Evolutionary conservation across 53 echinoderm and acorn worm genomes (phyloP).

Genomic region (Echinometra lucunter): DNA sequence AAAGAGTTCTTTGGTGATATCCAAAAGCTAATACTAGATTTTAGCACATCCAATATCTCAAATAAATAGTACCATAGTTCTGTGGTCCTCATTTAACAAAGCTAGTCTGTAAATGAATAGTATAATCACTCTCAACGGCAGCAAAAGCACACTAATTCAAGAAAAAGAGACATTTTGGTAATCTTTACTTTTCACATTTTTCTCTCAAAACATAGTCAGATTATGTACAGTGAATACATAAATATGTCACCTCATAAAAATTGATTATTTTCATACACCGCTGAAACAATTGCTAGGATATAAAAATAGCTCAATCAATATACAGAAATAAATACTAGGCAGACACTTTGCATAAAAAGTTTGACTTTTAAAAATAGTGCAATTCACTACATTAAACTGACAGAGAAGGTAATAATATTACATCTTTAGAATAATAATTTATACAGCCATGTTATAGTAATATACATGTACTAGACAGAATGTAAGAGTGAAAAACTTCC

Average conservation of each 20-base stretch:
- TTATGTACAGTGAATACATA: neutral
- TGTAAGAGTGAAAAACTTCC: neutral
- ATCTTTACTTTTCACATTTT: neutral
- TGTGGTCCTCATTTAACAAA: no score
- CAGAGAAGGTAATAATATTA: neutral
- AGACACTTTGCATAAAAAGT: slow-evolving; percentile 12
- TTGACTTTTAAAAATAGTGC: slow-evolving; percentile 26
- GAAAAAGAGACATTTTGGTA: neutral
- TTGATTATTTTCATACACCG: neutral
- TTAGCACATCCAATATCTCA: neutral
- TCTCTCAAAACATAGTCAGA: no score
- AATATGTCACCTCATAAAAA: neutral
- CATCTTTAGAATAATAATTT: neutral
- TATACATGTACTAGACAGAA: no score
- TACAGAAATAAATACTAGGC: neutral
- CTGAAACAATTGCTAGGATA: neutral
- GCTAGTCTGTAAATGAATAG: no score
- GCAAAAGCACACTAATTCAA: no score
- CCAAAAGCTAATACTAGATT: neutral
- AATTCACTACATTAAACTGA: neutral
- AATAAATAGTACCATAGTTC: no score
- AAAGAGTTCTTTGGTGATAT: neutral
- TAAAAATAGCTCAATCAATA: slow-evolving; percentile 56
- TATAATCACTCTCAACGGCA: no score
- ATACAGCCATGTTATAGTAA: neutral